These are phyloP conservation scores for Campoplex capitator DNA, from an alignment of 2,888 invertebrate genomes.

Conservation along the genomic window DNA sequence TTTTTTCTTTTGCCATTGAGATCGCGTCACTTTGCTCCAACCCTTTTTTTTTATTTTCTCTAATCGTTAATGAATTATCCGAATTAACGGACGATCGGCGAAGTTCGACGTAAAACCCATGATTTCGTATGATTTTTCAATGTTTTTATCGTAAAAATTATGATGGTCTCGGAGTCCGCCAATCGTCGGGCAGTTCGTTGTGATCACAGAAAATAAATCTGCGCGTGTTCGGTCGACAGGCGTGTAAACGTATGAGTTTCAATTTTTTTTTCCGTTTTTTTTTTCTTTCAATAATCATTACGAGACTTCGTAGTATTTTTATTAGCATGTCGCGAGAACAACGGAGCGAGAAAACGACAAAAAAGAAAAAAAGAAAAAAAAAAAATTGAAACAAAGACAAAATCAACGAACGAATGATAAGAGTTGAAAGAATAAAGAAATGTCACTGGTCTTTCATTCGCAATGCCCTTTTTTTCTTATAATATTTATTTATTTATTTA, in stretches of 20 bases:
- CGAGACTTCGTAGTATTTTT: slow-evolving; percentile 71
- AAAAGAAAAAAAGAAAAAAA: slow-evolving; percentile 71
- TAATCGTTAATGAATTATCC: slow-evolving; percentile 69
- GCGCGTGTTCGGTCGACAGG: slow-evolving; percentile 61
- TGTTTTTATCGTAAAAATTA: slow-evolving; percentile 39
- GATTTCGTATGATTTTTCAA: background rate
- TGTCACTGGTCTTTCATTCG: slow-evolving; percentile 79
- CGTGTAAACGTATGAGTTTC: slow-evolving; percentile 65
- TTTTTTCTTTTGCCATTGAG: slow-evolving; percentile 53
- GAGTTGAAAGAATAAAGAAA: slow-evolving; percentile 57
- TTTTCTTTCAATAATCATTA: slow-evolving; percentile 54
- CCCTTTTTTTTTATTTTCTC: slow-evolving; percentile 72
- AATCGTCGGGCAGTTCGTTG: slow-evolving; percentile 70
- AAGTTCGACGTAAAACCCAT: slow-evolving; percentile 60
- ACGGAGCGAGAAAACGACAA: slow-evolving; percentile 26
- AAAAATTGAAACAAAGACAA: slow-evolving; percentile 70
- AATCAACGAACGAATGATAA: slow-evolving; percentile 29
- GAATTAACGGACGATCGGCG: slow-evolving; percentile 63
- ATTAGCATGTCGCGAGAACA: slow-evolving; percentile 52
- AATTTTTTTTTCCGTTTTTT: slow-evolving; percentile 13
- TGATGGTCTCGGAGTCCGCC: slow-evolving; percentile 62
- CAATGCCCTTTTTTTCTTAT: slow-evolving; percentile 74
- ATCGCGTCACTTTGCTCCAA: slow-evolving; percentile 20
- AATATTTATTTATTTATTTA: no score
- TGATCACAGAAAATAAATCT: slow-evolving; percentile 28